Evolutionary conservation across 2,797 vertebrate genomes (phyloP).

Genomic region (Megalops cyprinoides): DNA sequence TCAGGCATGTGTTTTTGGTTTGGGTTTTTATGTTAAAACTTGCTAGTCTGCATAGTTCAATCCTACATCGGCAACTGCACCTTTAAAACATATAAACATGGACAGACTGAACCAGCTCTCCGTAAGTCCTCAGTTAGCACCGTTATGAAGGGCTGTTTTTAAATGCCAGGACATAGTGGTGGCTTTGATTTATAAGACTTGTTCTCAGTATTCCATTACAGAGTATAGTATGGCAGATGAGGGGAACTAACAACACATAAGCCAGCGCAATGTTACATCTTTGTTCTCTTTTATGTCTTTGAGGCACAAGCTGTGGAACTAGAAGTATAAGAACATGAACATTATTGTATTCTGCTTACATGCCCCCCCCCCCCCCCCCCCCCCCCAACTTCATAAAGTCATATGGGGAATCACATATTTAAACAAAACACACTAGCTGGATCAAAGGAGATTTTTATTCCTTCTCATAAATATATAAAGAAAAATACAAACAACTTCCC

Average conservation of each 20-base stretch:
- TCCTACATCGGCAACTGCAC: neutral
- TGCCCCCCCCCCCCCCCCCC: neutral
- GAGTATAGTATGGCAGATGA: no score
- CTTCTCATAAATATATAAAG: neutral
- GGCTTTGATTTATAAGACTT: no score
- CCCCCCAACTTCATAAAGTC: neutral
- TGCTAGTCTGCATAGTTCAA: neutral
- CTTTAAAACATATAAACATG: no score
- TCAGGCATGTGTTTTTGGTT: no score
- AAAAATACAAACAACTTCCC: conserved; percentile 56
- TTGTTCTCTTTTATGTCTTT: conserved; percentile 58
- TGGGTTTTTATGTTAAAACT: no score
- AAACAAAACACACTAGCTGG: neutral
- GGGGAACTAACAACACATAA: neutral
- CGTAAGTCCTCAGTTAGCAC: no score
- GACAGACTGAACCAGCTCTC: no score
- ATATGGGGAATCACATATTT: neutral
- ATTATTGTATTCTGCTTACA: neutral
- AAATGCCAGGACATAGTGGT: no score
- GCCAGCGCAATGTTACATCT: neutral
- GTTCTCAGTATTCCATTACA: no score
- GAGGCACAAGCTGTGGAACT: conserved; percentile 70
- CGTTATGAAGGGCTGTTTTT: no score
- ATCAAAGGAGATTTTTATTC: conserved; percentile 7
- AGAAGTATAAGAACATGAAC: conserved; percentile 36